Conservation (phyloP, 2,113 vertebrate genomes). For the Gila orcuttii region DNA sequence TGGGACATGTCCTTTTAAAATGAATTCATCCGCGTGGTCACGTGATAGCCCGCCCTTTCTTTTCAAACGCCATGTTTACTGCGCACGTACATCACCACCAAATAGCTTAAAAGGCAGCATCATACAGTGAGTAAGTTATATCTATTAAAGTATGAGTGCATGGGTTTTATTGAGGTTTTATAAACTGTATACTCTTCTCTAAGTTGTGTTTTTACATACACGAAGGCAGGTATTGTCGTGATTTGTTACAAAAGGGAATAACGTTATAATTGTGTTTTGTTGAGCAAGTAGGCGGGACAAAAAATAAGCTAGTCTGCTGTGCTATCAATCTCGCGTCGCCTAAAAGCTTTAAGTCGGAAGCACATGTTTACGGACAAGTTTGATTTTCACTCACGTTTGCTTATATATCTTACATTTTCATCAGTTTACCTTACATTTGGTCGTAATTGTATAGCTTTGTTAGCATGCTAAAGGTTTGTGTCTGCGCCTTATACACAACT, state of each 20-base stretch:
- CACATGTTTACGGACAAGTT: not conserved
- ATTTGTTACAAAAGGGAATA: not conserved
- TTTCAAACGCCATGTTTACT: slow-evolving; percentile 60
- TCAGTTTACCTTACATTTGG: not conserved
- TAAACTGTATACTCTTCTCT: not conserved
- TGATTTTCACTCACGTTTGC: not conserved
- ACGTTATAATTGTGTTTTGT: slow-evolving; percentile 46
- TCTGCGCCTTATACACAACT: not conserved
- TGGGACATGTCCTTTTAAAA: not conserved
- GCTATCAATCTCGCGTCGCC: slow-evolving; percentile 20
- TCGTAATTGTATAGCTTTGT: not conserved
- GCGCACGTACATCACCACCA: not conserved
- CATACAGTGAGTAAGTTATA: not conserved
- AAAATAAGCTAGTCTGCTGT: slow-evolving; percentile 34
- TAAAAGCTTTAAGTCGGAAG: not conserved
- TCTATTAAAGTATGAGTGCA: not conserved
- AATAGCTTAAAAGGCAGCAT: not conserved
- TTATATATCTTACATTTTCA: not conserved
- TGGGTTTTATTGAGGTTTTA: not conserved
- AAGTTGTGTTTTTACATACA: not conserved
- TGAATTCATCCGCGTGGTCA: slow-evolving; percentile 9
- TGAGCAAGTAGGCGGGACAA: slow-evolving; percentile 50
- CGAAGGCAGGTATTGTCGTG: not conserved
- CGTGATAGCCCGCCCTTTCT: slow-evolving; percentile 51
- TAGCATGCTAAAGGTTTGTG: not conserved